Conservation (phyloP, 2,888 invertebrate species). For the Oxystoma pomonae region DNA sequence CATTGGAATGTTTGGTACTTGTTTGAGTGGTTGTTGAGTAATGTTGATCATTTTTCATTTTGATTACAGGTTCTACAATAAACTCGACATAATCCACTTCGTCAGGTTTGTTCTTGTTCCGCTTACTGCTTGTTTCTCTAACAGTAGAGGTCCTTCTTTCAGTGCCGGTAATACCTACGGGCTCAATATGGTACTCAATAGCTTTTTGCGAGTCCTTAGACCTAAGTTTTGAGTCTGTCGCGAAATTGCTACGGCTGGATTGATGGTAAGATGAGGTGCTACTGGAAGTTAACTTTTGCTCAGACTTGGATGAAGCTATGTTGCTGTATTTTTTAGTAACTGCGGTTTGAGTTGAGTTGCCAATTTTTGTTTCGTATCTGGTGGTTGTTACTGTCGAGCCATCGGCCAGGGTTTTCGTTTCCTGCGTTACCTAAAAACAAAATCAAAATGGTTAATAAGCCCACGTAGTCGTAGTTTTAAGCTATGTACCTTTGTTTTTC, state of each 20-base stretch:
- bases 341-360: constrained; percentile 25
- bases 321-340: constrained; percentile 23
- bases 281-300: constrained; percentile 19
- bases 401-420: constrained; percentile 62
- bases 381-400: constrained; percentile 67
- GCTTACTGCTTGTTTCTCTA: not conserved
- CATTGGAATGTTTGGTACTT: not conserved
- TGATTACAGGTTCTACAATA: not conserved
- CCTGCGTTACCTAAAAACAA: constrained; percentile 48
- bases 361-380: constrained; percentile 57
- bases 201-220: constrained; percentile 14
- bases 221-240: constrained; percentile 12
- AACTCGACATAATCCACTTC: not conserved
- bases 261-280: constrained; percentile 1
- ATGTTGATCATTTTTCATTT: not conserved
- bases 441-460: not conserved
- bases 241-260: constrained; percentile 7
- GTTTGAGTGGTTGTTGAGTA: not conserved
- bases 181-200: constrained; percentile 14
- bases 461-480: not conserved
- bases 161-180: constrained; percentile 11
- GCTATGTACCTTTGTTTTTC: constrained; percentile 54
- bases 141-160: not conserved
- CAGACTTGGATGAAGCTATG: constrained; percentile 16
- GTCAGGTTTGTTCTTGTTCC: not conserved